phyloP scores from a whole-genome alignment of 1,140 invertebrate species.

The Chrysomallon squamiferum region DNA sequence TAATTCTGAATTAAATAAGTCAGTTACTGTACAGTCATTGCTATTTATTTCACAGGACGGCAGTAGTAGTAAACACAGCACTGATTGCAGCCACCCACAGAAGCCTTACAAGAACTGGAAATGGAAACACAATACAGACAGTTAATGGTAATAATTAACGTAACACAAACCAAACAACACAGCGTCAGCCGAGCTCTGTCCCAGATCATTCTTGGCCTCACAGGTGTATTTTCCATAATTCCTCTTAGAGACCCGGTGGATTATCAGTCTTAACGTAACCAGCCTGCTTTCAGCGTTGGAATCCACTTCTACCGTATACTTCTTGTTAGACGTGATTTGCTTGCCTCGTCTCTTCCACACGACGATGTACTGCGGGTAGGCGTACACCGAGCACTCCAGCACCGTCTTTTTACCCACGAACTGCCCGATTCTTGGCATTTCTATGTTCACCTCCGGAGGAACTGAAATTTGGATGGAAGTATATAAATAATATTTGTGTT shows the following conservation, averaged over 20 bases:
- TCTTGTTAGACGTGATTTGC: slow-evolving; percentile 13
- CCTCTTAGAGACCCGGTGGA: slow-evolving; percentile 76
- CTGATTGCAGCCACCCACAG: no score
- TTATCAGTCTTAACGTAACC: slow-evolving; percentile 81
- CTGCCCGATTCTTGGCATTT: slow-evolving; percentile 46
- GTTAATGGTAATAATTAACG: background rate
- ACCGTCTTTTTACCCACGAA: slow-evolving; percentile 62
- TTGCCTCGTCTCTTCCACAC: slow-evolving; percentile 85
- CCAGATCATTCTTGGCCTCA: slow-evolving; percentile 86
- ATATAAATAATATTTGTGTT: no score
- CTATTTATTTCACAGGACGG: no score
- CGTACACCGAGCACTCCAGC: slow-evolving; percentile 87
- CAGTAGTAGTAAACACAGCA: no score
- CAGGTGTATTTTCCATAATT: slow-evolving; percentile 90
- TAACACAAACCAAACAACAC: slow-evolving; percentile 80
- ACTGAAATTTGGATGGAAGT: slow-evolving; percentile 45
- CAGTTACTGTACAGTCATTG: no score
- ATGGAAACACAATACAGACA: no score
- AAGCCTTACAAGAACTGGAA: no score
- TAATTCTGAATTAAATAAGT: no score
- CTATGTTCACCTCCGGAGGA: slow-evolving; percentile 52
- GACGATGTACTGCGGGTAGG: slow-evolving; percentile 82
- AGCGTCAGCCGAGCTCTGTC: slow-evolving; percentile 82
- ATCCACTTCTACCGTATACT: slow-evolving; percentile 71
- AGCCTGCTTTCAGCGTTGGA: slow-evolving; percentile 78